Conservation (phyloP, 2,113 vertebrate species). For the Leptodactylus fuscus region DNA sequence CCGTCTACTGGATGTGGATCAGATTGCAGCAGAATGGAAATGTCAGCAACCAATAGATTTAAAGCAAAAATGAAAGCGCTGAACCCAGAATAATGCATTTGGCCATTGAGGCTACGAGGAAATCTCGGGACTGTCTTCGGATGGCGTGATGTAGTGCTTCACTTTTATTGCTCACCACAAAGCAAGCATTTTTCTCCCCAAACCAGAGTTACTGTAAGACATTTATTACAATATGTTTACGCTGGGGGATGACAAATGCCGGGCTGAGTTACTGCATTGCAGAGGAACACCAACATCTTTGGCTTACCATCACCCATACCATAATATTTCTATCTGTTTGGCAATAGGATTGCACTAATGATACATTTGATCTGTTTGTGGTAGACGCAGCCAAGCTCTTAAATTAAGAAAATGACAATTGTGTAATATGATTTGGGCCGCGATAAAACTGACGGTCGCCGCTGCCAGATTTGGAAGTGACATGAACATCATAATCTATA, state of each 20-base stretch:
- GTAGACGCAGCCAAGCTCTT: constrained; percentile 30
- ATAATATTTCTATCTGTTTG: constrained; percentile 46
- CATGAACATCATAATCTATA: not conserved
- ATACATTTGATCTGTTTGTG: constrained; percentile 24
- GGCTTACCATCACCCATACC: constrained; percentile 21
- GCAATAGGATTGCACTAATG: constrained; percentile 29
- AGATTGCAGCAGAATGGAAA: not conserved
- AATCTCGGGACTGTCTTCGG: not conserved
- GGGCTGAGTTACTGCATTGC: constrained; percentile 44
- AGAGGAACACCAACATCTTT: constrained; percentile 42
- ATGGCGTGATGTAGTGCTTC: constrained; percentile 31
- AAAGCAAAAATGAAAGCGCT: not conserved
- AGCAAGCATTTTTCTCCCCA: constrained; percentile 41
- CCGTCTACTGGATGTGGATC: not conserved
- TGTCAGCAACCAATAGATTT: not conserved
- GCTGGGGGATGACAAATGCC: constrained; percentile 38
- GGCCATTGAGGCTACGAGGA: not conserved
- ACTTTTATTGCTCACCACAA: constrained; percentile 40
- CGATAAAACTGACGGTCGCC: not conserved
- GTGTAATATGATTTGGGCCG: constrained; percentile 1
- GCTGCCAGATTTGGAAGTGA: constrained; percentile 15
- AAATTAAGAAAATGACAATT: constrained; percentile 17
- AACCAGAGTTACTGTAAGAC: constrained; percentile 46
- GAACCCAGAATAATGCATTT: not conserved
- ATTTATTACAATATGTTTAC: constrained; percentile 39